Base-by-base conservation (phyloP, 1,140 invertebrate species). In the Aphelinus certus region DNA sequence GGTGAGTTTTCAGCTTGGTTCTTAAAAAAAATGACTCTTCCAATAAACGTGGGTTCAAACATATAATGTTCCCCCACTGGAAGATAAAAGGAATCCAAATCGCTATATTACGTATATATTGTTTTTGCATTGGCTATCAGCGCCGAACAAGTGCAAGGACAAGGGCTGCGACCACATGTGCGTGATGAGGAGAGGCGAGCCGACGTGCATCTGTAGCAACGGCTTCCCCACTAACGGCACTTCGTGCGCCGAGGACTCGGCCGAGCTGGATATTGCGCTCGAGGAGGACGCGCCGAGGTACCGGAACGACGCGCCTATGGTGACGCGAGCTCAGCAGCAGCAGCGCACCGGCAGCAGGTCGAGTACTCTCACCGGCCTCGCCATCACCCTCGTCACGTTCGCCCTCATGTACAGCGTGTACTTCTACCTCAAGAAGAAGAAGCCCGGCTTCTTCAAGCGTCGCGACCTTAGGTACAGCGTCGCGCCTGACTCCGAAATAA, bases 351-450 rank as follows among this genome's bases (percentile, higher is more conserved):
- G 61, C 2, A 47, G 61, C 61, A 43, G 56, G 1, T 0, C 49
- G 0, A 49, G 69, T 4, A 49, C 48, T 3, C 46, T 81, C 7
- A 77, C 73, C 42, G 78, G 79, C 46, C 46, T 82, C 47, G 71
- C 79, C 3, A 64, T 83, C 6, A 68, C 73, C 0, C 46, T 81
- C 5, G 10, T 79, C 3, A 5, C 67, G 2, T 67, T 66, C 46
- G 66, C 79, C 3, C 5, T 76, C 3, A n/a, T 79, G 10, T 45
- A 78, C 3, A 66, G 51, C 7, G 79, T 81, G 9, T 82, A 77
- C 60, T 83, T 81, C 46, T 83, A 84, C 61, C 77, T 76, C 1
- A 76, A 80, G 42, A 83, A 79, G 73, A 69, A 77, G 3, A 84
- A 73, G 60, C 66, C 75, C 0, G 79, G 75, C 60, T 47, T 78